A percentile compares a stretch with the other conserved stretches of the same genome.
Evolutionary conservation across 2,113 vertebrate genomes (phyloP).

Genomic region (Microtus oregoni): DNA sequence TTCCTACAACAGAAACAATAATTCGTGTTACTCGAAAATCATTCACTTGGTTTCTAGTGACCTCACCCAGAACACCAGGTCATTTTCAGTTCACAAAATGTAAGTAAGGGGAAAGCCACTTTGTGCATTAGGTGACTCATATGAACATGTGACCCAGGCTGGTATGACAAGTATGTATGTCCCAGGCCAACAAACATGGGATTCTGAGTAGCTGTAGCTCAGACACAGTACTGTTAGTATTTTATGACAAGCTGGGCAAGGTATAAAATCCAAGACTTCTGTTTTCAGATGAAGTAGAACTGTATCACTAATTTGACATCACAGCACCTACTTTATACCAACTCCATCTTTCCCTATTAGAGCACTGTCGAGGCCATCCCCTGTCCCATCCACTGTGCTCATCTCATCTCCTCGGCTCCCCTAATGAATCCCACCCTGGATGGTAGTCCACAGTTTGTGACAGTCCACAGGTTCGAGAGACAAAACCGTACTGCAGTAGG

Average conservation of each 20-base stretch:
- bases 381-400: neutral
- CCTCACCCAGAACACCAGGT: neutral
- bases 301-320: constrained; percentile 18
- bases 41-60: neutral
- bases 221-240: constrained; percentile 21
- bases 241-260: constrained; percentile 14
- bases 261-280: constrained; percentile 3
- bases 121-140: neutral
- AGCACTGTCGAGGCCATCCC: neutral
- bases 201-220: constrained; percentile 33
- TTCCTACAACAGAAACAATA: constrained; percentile 89
- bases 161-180: neutral
- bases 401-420: neutral
- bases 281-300: constrained; percentile 14
- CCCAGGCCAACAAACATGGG: neutral
- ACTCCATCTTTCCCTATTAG: neutral
- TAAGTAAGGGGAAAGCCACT: constrained; percentile 22
- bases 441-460: neutral
- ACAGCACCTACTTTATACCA: constrained; percentile 33
- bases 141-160: neutral
- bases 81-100: constrained; percentile 44
- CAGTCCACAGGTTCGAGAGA: constrained; percentile 11
- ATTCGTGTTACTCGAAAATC: constrained; percentile 12
- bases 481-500: neutral
- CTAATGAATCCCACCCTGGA: neutral